Conservation (phyloP, 2,797 vertebrate species). For the Parambassis ranga region DNA sequence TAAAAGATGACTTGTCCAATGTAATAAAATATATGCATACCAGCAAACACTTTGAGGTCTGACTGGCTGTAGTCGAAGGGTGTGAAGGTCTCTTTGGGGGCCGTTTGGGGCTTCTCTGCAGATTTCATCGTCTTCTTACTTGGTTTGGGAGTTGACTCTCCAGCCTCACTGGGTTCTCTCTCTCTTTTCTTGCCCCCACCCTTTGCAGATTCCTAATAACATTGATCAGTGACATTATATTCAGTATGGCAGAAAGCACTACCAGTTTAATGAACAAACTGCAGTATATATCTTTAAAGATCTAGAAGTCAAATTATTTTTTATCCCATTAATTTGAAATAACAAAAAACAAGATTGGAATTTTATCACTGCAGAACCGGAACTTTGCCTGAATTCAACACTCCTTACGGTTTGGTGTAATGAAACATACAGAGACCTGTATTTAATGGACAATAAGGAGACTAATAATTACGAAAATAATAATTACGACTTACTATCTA, state of each 20-base stretch:
- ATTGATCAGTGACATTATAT: neutral
- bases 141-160: slow-evolving; percentile 75
- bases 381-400: too few relatives aligned
- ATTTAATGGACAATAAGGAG: too few relatives aligned
- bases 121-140: slow-evolving; percentile 83
- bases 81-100: slow-evolving; percentile 74
- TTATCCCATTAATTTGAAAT: too few relatives aligned
- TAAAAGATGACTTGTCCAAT: neutral
- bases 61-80: slow-evolving; percentile 95
- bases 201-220: slow-evolving; percentile 69
- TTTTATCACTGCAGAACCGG: too few relatives aligned
- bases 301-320: too few relatives aligned
- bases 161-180: slow-evolving; percentile 68
- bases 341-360: too few relatives aligned
- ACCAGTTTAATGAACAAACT: neutral
- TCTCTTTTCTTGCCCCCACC: slow-evolving; percentile 78
- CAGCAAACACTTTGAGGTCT: slow-evolving; percentile 89
- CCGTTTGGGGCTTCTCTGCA: slow-evolving; percentile 46
- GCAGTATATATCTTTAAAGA: too few relatives aligned
- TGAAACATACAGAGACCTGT: neutral
- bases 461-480: too few relatives aligned
- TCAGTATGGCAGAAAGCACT: neutral
- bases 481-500: too few relatives aligned
- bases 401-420: neutral
- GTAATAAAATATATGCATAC: slow-evolving; percentile 62